Base-by-base conservation (phyloP, 2,888 invertebrate species). In the Erpobdella octoculata region DNA sequence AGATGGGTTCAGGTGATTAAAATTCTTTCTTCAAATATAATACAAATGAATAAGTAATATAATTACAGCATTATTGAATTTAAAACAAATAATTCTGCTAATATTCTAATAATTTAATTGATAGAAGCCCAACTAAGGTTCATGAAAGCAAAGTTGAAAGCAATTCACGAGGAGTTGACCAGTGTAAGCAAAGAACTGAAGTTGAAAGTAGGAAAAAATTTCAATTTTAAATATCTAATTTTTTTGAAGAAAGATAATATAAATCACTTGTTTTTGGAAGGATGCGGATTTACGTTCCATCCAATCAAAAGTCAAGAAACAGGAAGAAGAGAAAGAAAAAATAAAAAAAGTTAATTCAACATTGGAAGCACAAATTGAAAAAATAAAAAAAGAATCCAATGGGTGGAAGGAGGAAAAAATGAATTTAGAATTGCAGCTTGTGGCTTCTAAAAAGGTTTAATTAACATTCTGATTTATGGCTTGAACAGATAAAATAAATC, bases 111-210 rank as follows among this genome's bases (percentile, higher is more conserved):
- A n/a, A n/a, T n/a, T n/a, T n/a, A n/a, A n/a, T n/a, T n/a, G n/a
- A n/a, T n/a, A 53, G 53, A 53, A n/a, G 15, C 53, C n/a, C 53
- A 53, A n/a, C n/a, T n/a, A 15, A 53, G 53, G 53, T 53, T 53
- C 53, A 25, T 53, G 53, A 53, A 6, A 18, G 21, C 53, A 25
- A 21, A 53, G 28, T 21, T 53, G 53, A 53, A n/a, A 53, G 53
- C 53, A 1, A 21, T 53, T 21, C 53, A 53, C 21, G 53, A 53
- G 15, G 53, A 53, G 53, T 28, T 53, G 21, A n/a, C 21, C 21
- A 53, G 28, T 6, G 28, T 2, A 53, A 6, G 15, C n/a, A 53
- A 53, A 25, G 53, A 53, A 25, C 53, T 53, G 8, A 53, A 15
- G 28, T 25, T 18, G 15, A 53, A 53, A 28, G 53, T 53, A 6